Evolutionary conservation across 2,888 invertebrate species (phyloP), one percentile per base, ranked within the genome.

Genomic region (Kryphioiulus occultus): DNA sequence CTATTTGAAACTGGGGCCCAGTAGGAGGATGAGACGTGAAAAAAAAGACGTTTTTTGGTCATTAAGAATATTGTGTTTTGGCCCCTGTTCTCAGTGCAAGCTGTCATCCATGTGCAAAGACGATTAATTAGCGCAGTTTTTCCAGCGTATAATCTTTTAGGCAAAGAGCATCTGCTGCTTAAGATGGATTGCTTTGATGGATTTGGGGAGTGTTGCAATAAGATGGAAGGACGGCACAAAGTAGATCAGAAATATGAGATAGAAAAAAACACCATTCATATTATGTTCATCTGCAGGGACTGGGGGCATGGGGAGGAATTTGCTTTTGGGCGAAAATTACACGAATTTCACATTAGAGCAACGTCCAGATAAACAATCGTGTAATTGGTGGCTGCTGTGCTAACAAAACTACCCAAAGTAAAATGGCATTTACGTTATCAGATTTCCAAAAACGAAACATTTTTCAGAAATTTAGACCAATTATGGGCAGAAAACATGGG

Each of bases 81-180:
- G 78, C 78, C 78, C 78, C 78, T 78, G 44, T 85, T 85, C 85
- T 85, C 44, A 85, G 85, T 39, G 85, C 44, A 85, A 85, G 44
- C 85, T 85, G 85, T 85, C 85, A 85, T 85, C 85, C 39, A 85
- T 39, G 85, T 44, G 85, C 85, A 85, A 85, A 85, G 85, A 85
- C 85, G 85, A 85, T 85, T 85, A 85, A 85, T 85, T 85, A 85
- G 85, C 85, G n/a, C 39, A 39, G 42, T 85, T 85, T 85, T 85
- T 78, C 78, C 78, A 78, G 5, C 22, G 85, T 85, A 35, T 35
- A 85, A 85, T 85, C 85, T 85, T 85, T 85, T 85, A 85, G 85
- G 42, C 85, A 85, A 85, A 85, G 85, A 85, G 85, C 85, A 85
- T 85, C 85, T 85, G 85, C 44, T 85, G 85, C 32, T 85, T n/a